Base-by-base conservation (phyloP, 2,113 vertebrate species). In the Pagrus major region DNA sequence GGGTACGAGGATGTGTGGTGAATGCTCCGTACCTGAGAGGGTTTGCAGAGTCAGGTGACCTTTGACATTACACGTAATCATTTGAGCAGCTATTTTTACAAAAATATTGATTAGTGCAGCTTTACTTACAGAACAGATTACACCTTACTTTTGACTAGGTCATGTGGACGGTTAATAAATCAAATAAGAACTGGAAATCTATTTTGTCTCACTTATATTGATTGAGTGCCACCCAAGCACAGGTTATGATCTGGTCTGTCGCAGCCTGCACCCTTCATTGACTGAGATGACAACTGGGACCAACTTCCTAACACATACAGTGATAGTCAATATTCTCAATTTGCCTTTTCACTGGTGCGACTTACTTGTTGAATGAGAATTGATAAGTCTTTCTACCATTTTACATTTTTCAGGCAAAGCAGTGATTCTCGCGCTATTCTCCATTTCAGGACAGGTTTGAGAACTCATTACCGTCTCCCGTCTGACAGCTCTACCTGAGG, bases 401-500 rank as follows among this genome's bases (percentile, higher is more conserved):
- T 47, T 23, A 47, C 27, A 31, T 66, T 67, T 66, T 55, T 6
- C 25, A 31, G 41, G 21, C 55, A 33, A 35, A 74, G 25, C 33
- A 42, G 31, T 2, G 12, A 56, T 77, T 66, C 55, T 52, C 25
- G 37, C 1, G 11, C 70, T 78, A 21, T 49, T 79, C 60, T 75
- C 18, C n/a, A 54, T 88, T 76, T 68, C 64, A 41, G 15, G 60
- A 69, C 35, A 59, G 60, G 68, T 83, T 83, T 84, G 83, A 85
- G 64, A 69, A 44, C 55, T 83, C 71, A 77, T 90, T 84, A 81
- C 56, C 11, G 58, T 63, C 46, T 23, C 49, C 20, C 58, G 7
- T 65, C 60, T 78, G 88, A 89, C 84, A 76, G 80, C 60, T 78
- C 29, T 9, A 72, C 89, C 71, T 80, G 54, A 86, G 15, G 80